These are phyloP conservation scores for Lasioglossum malachurum DNA, from an alignment of 2,888 invertebrate genomes.

Conservation along the genomic window DNA sequence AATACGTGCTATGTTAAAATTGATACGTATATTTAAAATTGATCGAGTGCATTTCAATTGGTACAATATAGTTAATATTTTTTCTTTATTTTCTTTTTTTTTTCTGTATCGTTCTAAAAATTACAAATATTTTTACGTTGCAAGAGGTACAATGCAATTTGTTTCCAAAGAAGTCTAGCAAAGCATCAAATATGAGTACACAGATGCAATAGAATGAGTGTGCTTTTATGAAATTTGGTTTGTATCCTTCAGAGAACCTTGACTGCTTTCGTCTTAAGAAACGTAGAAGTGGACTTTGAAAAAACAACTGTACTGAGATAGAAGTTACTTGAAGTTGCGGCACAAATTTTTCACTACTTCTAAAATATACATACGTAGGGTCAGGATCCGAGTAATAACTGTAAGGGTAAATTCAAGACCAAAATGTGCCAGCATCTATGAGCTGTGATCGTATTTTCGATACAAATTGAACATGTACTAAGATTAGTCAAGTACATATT, in stretches of 20 bases:
- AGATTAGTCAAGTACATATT: constrained; percentile 47
- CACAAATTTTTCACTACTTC: constrained; percentile 54
- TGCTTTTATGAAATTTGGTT: constrained; percentile 62
- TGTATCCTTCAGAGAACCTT: constrained; percentile 60
- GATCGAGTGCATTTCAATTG: constrained; percentile 38
- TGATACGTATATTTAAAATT: constrained; percentile 39
- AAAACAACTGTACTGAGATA: constrained; percentile 48
- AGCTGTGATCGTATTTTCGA: constrained; percentile 60
- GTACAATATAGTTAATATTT: constrained; percentile 25
- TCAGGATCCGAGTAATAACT: constrained; percentile 68
- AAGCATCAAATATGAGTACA: constrained; percentile 53
- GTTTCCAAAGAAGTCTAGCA: constrained; percentile 33
- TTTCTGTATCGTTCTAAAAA: constrained; percentile 22
- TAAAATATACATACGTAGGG: constrained; percentile 58
- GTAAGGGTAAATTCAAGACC: constrained; percentile 65
- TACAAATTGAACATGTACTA: constrained; percentile 53
- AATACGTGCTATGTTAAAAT: constrained; percentile 54
- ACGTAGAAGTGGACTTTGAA: constrained; percentile 59
- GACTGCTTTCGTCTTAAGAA: constrained; percentile 58
- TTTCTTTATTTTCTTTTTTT: constrained; percentile 1
- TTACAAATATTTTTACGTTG: constrained; percentile 23
- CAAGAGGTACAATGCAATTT: constrained; percentile 16
- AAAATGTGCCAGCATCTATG: constrained; percentile 71
- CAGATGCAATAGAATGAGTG: constrained; percentile 55
- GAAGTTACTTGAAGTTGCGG: constrained; percentile 50